Evolutionary conservation across 2,888 invertebrate species (phyloP), one percentile per base, ranked within the genome.

Genomic region (Chloromyia formosa): DNA sequence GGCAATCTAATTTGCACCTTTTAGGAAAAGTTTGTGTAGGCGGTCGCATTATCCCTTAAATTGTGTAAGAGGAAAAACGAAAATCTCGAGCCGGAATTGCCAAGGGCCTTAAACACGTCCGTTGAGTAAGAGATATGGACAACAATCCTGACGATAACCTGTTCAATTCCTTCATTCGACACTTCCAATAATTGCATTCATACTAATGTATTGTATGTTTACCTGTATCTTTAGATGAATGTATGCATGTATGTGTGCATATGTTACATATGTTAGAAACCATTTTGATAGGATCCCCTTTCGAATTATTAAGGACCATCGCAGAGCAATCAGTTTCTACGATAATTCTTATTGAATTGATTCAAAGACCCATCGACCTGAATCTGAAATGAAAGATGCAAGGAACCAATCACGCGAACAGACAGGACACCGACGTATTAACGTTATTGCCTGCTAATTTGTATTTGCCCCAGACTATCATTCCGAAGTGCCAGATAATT

Each of bases 21-120:
- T 49, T 49, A 49, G 49, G 49, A 49, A n/a, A n/a, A 49, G 5
- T 49, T 49, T 49, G 49, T 12, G 49, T 49, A 49, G 49, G 49
- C 49, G 16, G 49, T 49, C 49, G 49, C 12, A 12, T 49, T 49
- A 5, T 12, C 16, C 14, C 14, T 49, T 3, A 49, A 3, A 49
- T 49, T 49, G 49, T 12, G 10, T 49, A n/a, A 12, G 14, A 10
- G 3, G 3, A n/a, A 49, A 49, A 49, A 35, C 3, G 3, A 49
- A 49, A 49, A 12, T 49, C 49, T n/a, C 3, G 14, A n/a, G 10
- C 16, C 12, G 49, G 10, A 49, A 49, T 3, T 49, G 12, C 12
- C 49, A 49, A n/a, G 14, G 10, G 10, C 3, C 49, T 49, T n/a
- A 12, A 49, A 49, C 49, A n/a, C 49, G 49, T 49, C 49, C 49